Evolutionary conservation across 2,888 invertebrate genomes (phyloP).

Genomic region (Morinoia aosen): DNA sequence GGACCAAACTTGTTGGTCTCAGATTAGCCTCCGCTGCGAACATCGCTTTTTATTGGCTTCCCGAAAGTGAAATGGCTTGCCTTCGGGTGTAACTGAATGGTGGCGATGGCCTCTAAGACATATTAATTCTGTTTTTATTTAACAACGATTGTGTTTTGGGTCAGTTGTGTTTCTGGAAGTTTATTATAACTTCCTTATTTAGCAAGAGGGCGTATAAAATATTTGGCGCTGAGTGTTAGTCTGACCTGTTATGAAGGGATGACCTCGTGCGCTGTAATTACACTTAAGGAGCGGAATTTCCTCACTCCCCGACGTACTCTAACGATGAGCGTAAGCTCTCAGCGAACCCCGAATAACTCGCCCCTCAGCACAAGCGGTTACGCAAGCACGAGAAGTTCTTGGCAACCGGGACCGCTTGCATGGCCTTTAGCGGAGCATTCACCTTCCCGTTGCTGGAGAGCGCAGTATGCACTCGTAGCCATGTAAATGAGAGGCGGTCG

Average conservation of each 20-base stretch:
- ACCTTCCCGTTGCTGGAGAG: background rate
- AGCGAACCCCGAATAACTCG: background rate
- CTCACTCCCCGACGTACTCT: background rate
- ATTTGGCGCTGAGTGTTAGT: background rate
- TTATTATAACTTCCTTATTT: background rate
- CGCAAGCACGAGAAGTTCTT: background rate
- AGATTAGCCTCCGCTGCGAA: background rate
- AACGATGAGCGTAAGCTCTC: background rate
- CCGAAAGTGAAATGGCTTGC: background rate
- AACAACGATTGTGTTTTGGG: background rate
- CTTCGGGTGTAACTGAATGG: background rate
- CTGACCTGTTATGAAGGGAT: background rate
- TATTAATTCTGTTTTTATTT: background rate
- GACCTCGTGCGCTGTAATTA: background rate
- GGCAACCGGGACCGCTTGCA: background rate
- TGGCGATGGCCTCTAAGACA: slow-evolving; percentile 16
- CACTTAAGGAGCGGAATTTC: background rate
- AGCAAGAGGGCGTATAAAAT: background rate
- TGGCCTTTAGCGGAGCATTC: background rate
- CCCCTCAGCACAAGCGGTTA: background rate
- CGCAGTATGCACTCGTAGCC: background rate
- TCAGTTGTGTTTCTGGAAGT: background rate
- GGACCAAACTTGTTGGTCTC: slow-evolving; percentile 1
- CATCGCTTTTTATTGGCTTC: background rate
- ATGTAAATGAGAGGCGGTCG: background rate